Evolutionary conservation across 1,140 invertebrate species (phyloP).

Genomic region (Musca vetustissima): DNA sequence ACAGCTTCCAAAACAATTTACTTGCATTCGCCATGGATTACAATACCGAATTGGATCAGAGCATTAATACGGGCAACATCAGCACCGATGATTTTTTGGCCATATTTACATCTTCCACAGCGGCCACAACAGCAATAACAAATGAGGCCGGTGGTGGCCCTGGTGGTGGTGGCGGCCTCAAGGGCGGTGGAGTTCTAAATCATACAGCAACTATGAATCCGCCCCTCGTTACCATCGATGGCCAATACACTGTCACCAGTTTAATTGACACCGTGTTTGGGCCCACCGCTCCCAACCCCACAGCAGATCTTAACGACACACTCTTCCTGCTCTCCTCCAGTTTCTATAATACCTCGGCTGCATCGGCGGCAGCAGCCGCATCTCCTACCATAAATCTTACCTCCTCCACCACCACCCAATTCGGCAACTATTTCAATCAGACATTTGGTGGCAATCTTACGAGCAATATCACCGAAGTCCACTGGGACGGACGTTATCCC

Average conservation of each 20-base stretch:
- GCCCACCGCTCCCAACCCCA: slow-evolving; percentile 25
- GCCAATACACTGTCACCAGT: slow-evolving; percentile 42
- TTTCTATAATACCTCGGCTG: slow-evolving; percentile 38
- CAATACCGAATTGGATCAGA: slow-evolving; percentile 23
- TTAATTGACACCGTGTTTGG: slow-evolving; percentile 29
- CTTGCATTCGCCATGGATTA: no score
- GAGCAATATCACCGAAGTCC: slow-evolving; percentile 45
- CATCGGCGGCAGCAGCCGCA: slow-evolving; percentile 30
- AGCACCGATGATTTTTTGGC: slow-evolving; percentile 52
- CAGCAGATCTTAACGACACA: slow-evolving; percentile 40
- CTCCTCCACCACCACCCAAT: slow-evolving; percentile 26
- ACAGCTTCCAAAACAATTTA: slow-evolving; percentile 19
- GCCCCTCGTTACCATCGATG: slow-evolving; percentile 44
- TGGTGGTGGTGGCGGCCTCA: no score
- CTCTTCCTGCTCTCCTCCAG: slow-evolving; percentile 44
- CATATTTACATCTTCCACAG: slow-evolving; percentile 40
- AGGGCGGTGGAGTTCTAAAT: not conserved
- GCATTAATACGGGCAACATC: slow-evolving; percentile 49
- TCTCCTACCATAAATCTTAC: slow-evolving; percentile 30
- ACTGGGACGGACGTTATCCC: slow-evolving; percentile 68
- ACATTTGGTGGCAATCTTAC: not conserved
- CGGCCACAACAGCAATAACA: slow-evolving; percentile 14
- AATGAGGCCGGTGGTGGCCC: slow-evolving; percentile 21
- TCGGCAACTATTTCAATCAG: slow-evolving; percentile 26
- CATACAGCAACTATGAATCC: slow-evolving; percentile 43